Conservation (phyloP, 2,888 invertebrate genomes). For the Dynastes hyllus region DNA sequence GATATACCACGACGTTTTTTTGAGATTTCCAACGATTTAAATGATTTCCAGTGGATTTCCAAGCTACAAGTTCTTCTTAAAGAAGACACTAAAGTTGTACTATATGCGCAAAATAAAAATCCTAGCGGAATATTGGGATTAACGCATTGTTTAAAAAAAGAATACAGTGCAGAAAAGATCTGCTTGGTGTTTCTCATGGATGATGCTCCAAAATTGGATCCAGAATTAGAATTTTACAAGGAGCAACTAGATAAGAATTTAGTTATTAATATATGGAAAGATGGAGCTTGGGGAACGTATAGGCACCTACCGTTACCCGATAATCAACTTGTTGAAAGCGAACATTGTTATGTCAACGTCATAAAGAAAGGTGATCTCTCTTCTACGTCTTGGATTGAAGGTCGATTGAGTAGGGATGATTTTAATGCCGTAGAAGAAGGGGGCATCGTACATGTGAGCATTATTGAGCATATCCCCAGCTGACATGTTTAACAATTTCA, state of each 20-base stretch:
- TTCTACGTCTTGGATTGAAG: conserved; percentile 89
- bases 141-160: conserved; percentile 88
- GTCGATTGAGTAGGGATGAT: conserved; percentile 69
- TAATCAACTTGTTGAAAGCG: conserved; percentile 70
- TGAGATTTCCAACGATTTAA: conserved; percentile 1
- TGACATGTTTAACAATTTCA: conserved; percentile 33
- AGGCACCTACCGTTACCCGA: conserved; percentile 82
- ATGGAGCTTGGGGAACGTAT: conserved; percentile 79
- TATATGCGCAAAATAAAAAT: conserved; percentile 77
- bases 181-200: conserved; percentile 76
- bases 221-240: conserved; percentile 78
- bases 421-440: conserved; percentile 55
- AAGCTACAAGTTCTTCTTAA: conserved; percentile 55
- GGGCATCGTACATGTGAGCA: conserved; percentile 55
- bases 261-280: conserved; percentile 83
- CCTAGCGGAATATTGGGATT: conserved; percentile 90
- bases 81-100: conserved; percentile 72
- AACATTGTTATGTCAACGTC: conserved; percentile 86
- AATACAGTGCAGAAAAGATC: conserved; percentile 75
- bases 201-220: conserved; percentile 79
- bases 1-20: background rate
- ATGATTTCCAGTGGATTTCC: conserved; percentile 24
- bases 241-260: conserved; percentile 82
- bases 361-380: conserved; percentile 89
- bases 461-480: too few species aligned